Base-by-base conservation (phyloP, 2,113 vertebrate genomes). In the Dascyllus trimaculatus region DNA sequence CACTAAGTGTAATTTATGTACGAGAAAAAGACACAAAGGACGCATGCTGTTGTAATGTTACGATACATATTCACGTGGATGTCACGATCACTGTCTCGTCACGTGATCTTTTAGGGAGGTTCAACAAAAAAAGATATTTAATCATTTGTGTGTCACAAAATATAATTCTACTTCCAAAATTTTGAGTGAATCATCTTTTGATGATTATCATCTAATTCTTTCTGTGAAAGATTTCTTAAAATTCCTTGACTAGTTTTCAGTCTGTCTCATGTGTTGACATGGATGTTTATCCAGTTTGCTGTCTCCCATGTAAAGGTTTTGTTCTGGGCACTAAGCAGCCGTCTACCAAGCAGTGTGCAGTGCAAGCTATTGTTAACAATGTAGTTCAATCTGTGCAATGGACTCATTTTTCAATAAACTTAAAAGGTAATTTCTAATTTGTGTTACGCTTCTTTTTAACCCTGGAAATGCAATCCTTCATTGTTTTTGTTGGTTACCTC, bases 201-300 rank as follows among this genome's bases (percentile, higher is more conserved):
- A 64, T 76, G 85, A 76, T 78, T 54, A 64, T 63, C 40, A 73
- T 24, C 56, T 70, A 53, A 88, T 93, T 93, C 93, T 94, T 95
- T 95, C 94, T 91, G 83, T 92, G 94, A 95, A 95, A 94, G 94
- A 94, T 88, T 17, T n/a, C 61, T 63, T 61, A 26, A 75, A 82
- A 26, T 15, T 70, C n/a, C 61, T 78, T 80, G 68, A 81, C 78
- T 80, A 75, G 52, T 87, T 86, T 79, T 53, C 58, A 78, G 54
- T 82, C 52, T 57, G 49, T 75, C 65, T 65, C 40, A 35, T 85
- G 32, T 85, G 38, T 82, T 83, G 66, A 78, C 60, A 71, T 77
- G 65, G 25, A 60, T 61, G 43, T 77, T 22, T 32, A 59, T 63
- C 48, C 40, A 52, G 38, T 74, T 51, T 69, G 17, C 19, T 64